Base-by-base conservation (phyloP, 2,797 vertebrate species). In the Erpetoichthys calabaricus region DNA sequence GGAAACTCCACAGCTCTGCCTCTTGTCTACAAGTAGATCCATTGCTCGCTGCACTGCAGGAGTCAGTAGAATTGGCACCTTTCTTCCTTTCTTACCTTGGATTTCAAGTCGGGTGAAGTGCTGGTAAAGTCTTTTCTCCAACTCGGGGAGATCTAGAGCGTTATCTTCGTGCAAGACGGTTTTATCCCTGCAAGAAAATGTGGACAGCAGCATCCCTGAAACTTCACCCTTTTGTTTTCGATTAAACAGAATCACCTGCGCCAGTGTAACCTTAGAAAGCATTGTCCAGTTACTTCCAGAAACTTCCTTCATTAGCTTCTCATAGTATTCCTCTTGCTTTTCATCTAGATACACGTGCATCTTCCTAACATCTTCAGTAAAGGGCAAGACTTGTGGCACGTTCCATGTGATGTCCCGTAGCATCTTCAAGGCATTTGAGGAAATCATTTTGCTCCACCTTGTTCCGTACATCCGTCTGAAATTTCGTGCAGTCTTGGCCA, bases 241-340 rank as follows among this genome's bases (percentile, higher is more conserved):
- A 50, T 66, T 70, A 59, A 70, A 74, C 5, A 67, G 7, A 0
- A 68, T 66, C 1, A 67, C 60, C 8, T 65, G 47, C 64, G 56
- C 58, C 3, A 59, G 54, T 4, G 57, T 25, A 25, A 25, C 25
- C 25, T 25, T 25, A 2, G 25, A 25, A 25, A 25, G 25, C 25
- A 25, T 25, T 25, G 2, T 25, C 25, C 25, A 25, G 25, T 25
- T 25, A 25, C 25, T 25, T 25, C 25, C 25, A 25, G 25, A 25
- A 25, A 25, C 25, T 25, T 25, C 25, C 25, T 25, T 25, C 25
- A 25, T 25, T 25, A 25, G 25, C 25, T 25, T 25, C 25, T 2
- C 25, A 25, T 25, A 25, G 25, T 9, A 60, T 8, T 62, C 60
- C 3, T 43, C 10, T n/a, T 60, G 57, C 50, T 60, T n/a, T 3